Evolutionary conservation across 2,888 invertebrate species (phyloP).

Genomic region (Troides helena): DNA sequence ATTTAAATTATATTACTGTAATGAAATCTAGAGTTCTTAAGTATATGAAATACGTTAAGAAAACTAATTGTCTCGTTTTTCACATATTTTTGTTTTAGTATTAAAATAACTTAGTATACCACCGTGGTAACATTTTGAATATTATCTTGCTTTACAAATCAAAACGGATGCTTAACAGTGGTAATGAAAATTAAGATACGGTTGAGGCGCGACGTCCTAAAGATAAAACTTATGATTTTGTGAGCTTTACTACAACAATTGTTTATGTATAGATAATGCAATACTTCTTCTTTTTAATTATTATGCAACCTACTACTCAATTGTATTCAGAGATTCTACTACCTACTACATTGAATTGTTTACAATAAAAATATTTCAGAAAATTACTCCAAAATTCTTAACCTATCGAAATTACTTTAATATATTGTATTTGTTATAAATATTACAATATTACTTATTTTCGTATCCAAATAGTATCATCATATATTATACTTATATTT

Average conservation of each 20-base stretch:
- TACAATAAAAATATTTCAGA: not conserved
- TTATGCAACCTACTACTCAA: not conserved
- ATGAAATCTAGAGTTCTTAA: too few relatives aligned
- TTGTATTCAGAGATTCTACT: not conserved
- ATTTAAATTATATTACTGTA: too few relatives aligned
- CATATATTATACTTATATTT: not conserved
- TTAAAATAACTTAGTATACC: constrained; percentile 48
- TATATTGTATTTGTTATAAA: not conserved
- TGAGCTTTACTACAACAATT: constrained; percentile 1
- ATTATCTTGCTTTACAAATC: constrained; percentile 78
- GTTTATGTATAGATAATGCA: not conserved
- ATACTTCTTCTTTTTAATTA: not conserved
- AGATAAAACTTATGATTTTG: constrained; percentile 12
- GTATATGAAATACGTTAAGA: too few relatives aligned
- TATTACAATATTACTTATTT: not conserved
- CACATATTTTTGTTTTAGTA: too few relatives aligned
- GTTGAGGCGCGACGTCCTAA: constrained; percentile 47
- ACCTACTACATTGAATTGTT: not conserved
- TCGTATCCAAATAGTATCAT: not conserved
- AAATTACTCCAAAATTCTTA: not conserved
- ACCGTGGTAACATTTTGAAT: constrained; percentile 74
- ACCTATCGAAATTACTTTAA: not conserved
- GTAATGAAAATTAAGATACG: constrained; percentile 79
- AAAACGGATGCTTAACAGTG: constrained; percentile 75
- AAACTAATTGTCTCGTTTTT: too few relatives aligned